phyloP scores from a whole-genome alignment of 2,113 vertebrate genomes.

The Corydoras maculifer region DNA sequence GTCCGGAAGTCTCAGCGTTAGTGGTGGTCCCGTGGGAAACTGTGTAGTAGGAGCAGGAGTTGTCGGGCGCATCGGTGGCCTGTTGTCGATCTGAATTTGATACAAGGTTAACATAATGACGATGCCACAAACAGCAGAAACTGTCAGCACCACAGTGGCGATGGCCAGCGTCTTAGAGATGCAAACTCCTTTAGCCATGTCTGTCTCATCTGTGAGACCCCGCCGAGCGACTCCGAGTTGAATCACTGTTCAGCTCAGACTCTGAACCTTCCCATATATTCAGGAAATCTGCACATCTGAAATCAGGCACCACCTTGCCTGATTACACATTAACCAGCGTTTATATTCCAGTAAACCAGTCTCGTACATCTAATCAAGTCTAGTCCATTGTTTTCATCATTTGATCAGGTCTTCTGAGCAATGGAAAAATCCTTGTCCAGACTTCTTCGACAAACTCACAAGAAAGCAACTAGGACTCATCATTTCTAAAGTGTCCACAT shows the following conservation, averaged over 20 bases:
- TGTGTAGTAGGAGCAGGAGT: background rate
- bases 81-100: slow-evolving; percentile 45
- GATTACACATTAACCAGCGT: slow-evolving; percentile 67
- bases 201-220: slow-evolving; percentile 17
- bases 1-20: slow-evolving; percentile 60
- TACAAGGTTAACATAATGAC: slow-evolving; percentile 72
- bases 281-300: background rate
- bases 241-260: slow-evolving; percentile 21
- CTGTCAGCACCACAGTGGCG: slow-evolving; percentile 53
- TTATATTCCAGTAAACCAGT: slow-evolving; percentile 32
- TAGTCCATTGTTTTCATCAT: slow-evolving; percentile 52
- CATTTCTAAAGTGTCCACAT: too few species aligned
- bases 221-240: slow-evolving; percentile 14
- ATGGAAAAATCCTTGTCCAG: background rate
- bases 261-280: slow-evolving; percentile 47
- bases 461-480: too few species aligned
- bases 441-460: slow-evolving; percentile 13
- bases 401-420: slow-evolving; percentile 19
- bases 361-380: slow-evolving; percentile 43
- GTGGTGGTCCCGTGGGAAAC: slow-evolving; percentile 13
- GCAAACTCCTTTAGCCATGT: slow-evolving; percentile 69
- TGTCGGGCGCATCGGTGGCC: fast-evolving
- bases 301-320: slow-evolving; percentile 17
- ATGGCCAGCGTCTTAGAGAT: slow-evolving; percentile 69
- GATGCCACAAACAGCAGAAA: slow-evolving; percentile 62